phyloP scores from a whole-genome alignment of 2,888 invertebrate genomes.

The Graphium colonna region DNA sequence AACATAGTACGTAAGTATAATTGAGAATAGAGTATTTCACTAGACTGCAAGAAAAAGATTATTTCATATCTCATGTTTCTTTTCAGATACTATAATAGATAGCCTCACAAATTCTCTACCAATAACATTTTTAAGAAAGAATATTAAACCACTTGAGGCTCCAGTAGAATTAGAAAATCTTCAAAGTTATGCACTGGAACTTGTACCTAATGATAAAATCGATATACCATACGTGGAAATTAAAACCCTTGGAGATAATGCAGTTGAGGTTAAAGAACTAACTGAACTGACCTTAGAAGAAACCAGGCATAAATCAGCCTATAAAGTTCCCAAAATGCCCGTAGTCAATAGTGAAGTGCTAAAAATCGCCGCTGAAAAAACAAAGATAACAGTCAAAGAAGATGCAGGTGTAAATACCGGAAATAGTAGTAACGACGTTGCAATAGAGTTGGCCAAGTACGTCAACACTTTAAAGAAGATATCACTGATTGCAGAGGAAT shows the following conservation, averaged over 20 bases:
- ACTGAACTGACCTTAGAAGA: conserved; percentile 25
- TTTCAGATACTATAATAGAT: conserved; percentile 59
- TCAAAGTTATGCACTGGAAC: conserved; percentile 56
- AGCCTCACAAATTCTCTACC: conserved; percentile 64
- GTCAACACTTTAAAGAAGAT: conserved; percentile 63
- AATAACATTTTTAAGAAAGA: too few relatives aligned
- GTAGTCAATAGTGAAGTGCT: conserved; percentile 55
- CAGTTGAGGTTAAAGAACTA: conserved; percentile 28
- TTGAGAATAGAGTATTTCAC: not conserved
- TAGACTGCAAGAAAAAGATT: not conserved
- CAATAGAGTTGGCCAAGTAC: conserved; percentile 58
- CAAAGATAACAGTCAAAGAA: conserved; percentile 37
- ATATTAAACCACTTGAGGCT: too few relatives aligned
- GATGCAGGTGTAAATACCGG: conserved; percentile 58
- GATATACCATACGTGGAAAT: conserved; percentile 21
- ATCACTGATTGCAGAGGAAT: conserved; percentile 72
- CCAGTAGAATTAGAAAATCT: conserved; percentile 54
- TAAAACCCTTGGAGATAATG: conserved; percentile 30
- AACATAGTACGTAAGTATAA: conserved; percentile 61
- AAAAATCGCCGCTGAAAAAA: conserved; percentile 44
- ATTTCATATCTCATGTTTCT: not conserved
- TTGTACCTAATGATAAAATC: conserved; percentile 48
- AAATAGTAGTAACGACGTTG: conserved; percentile 53
- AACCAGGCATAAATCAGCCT: conserved; percentile 28
- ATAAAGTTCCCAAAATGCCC: conserved; percentile 69